A percentile compares a stretch with the other conserved stretches of the same genome.
These are phyloP conservation scores for Nymphalis io DNA, from an alignment of 1,140 invertebrate genomes.

Conservation along the genomic window DNA sequence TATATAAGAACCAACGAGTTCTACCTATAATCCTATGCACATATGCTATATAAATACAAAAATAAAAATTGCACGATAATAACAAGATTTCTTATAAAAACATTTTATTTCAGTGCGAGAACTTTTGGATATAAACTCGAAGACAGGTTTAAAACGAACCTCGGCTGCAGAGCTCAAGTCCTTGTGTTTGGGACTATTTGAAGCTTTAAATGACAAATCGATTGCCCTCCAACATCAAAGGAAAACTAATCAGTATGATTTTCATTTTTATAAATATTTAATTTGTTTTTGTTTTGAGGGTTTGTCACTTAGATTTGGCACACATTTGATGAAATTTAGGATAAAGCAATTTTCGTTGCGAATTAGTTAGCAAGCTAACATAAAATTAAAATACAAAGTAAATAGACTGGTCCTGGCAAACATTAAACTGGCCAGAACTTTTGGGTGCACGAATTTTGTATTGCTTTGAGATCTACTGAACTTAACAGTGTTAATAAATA, in stretches of 20 bases:
- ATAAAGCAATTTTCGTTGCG: no score
- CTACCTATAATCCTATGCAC: no score
- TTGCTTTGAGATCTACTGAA: no score
- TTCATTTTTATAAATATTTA: neutral
- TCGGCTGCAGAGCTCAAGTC: slow-evolving; percentile 88
- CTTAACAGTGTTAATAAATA: no score
- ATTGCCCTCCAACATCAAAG: slow-evolving; percentile 90
- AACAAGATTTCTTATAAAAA: neutral
- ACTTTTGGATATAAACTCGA: slow-evolving; percentile 83
- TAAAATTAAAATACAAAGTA: no score
- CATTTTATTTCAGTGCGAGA: slow-evolving; percentile 82
- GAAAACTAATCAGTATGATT: slow-evolving; percentile 85
- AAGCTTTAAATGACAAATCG: slow-evolving; percentile 92
- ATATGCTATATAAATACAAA: neutral
- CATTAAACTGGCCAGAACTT: no score
- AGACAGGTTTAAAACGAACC: slow-evolving; percentile 84
- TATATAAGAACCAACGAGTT: no score
- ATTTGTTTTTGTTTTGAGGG: neutral
- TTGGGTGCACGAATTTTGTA: no score
- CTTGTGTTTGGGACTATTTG: slow-evolving; percentile 88
- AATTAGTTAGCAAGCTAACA: no score
- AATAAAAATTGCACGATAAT: neutral
- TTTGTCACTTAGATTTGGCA: no score
- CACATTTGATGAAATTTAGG: no score
- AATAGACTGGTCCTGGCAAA: no score